Percentiles rank a stretch among this genome's conserved stretches.
These are phyloP conservation scores for Drosophila colorata DNA, from an alignment of 2,888 invertebrate species.

Conservation along the genomic window DNA sequence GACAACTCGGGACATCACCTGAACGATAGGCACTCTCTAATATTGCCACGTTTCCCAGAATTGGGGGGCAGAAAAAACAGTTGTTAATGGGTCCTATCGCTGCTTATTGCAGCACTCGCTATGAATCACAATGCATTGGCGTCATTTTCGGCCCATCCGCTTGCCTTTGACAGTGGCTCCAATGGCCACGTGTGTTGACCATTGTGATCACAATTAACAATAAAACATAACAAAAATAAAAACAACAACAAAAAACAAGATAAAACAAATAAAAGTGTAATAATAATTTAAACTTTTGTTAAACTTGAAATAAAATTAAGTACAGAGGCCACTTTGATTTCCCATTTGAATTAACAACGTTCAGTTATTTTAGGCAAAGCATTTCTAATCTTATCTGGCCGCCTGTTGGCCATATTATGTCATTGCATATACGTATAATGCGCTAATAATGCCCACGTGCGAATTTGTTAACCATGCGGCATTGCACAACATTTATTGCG, in stretches of 20 bases:
- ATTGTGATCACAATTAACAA: slow-evolving; percentile 8
- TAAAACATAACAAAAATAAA: neutral
- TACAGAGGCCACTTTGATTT: neutral
- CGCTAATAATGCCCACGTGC: slow-evolving; percentile 24
- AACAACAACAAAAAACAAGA: no score
- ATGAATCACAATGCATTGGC: slow-evolving; percentile 36
- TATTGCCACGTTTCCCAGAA: slow-evolving; percentile 34
- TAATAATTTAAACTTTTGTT: neutral
- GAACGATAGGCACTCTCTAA: slow-evolving; percentile 9
- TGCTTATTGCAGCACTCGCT: slow-evolving; percentile 16
- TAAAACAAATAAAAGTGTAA: neutral
- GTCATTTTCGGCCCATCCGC: slow-evolving; percentile 5
- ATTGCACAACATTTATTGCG: slow-evolving; percentile 42
- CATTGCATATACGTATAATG: slow-evolving; percentile 12
- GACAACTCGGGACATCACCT: slow-evolving; percentile 9
- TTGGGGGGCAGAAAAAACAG: slow-evolving; percentile 12
- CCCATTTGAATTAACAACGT: no score
- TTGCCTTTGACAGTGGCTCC: slow-evolving; percentile 23
- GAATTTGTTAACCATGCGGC: slow-evolving; percentile 1
- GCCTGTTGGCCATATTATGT: slow-evolving; percentile 14
- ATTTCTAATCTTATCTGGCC: slow-evolving; percentile 33
- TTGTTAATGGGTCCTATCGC: slow-evolving; percentile 9
- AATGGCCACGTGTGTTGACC: slow-evolving; percentile 12
- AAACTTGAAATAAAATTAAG: neutral
- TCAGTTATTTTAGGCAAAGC: no score